Evolutionary conservation across 2,888 invertebrate species (phyloP).

Genomic region (Isoperla grammatica): DNA sequence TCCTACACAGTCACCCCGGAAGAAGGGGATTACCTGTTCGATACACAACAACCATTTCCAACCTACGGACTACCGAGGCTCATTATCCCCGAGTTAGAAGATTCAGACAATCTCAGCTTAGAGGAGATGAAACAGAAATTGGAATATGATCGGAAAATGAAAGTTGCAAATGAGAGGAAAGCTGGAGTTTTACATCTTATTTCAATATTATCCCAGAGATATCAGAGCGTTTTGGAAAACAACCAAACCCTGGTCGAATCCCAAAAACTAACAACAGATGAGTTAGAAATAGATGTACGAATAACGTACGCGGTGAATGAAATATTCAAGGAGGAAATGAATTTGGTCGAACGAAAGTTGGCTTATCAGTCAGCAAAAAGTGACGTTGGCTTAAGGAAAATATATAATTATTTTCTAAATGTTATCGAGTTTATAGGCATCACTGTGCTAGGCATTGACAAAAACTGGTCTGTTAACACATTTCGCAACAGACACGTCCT

Average conservation of each 20-base stretch:
- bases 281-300: slow-evolving; percentile 62
- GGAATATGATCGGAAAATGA: slow-evolving; percentile 57
- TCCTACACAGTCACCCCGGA: slow-evolving; percentile 55
- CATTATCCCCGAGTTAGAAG: slow-evolving; percentile 37
- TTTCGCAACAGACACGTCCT: slow-evolving; percentile 53
- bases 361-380: slow-evolving; percentile 67
- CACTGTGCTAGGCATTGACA: slow-evolving; percentile 49
- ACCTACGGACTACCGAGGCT: background rate
- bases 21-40: slow-evolving; percentile 36
- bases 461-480: slow-evolving; percentile 46
- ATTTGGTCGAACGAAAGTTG: slow-evolving; percentile 57
- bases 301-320: slow-evolving; percentile 57
- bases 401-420: slow-evolving; percentile 60
- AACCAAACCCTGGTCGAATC: slow-evolving; percentile 57
- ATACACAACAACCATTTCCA: slow-evolving; percentile 37
- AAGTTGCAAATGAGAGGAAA: slow-evolving; percentile 59
- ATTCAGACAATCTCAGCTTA: slow-evolving; percentile 43
- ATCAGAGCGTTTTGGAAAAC: slow-evolving; percentile 50
- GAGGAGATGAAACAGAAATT: slow-evolving; percentile 66
- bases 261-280: slow-evolving; percentile 53
- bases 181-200: slow-evolving; percentile 52
- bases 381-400: slow-evolving; percentile 54
- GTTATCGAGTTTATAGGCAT: slow-evolving; percentile 61
- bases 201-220: slow-evolving; percentile 51
- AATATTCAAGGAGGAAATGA: slow-evolving; percentile 55